Evolutionary conservation across 2,797 vertebrate genomes (phyloP), one percentile per base, ranked within the genome.

Genomic region (Helicolenus hilgendorfi): DNA sequence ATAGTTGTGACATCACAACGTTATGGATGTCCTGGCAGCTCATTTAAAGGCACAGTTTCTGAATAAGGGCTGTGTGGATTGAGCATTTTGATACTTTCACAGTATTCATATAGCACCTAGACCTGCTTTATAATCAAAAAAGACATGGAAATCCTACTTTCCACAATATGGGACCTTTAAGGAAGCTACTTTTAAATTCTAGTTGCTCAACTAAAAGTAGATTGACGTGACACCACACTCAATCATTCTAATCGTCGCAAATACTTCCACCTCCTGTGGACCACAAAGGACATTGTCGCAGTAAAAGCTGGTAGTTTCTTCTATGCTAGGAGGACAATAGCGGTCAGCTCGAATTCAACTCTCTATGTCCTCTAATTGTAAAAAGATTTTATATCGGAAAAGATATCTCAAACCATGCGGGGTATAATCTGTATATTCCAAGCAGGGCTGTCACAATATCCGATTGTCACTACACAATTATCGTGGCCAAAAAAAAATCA

Each of bases 131-230:
- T 49, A 49, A 20, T 20, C 5, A 49, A 49, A 49, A 49, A 49
- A 49, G 18, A 20, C 45, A 49, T 49, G 15, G 7, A 20, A 49
- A 49, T 20, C 18, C 20, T 18, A 49, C 45, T 49, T 49, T 49
- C 18, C 18, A 49, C 45, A 49, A 49, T 20, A 49, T 49, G 15
- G 45, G 45, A 49, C 45, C 45, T 49, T 49, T 49, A 13, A 33
- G 11, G 22, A 73, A 56, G 27, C 15, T 60, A n/a, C 26, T 65
- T 38, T 84, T 65, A 18, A 55, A 84, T 76, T 72, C 9, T 36
- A 24, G 80, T 38, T 80, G 72, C 26, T 33, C 58, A 60, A 41
- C 67, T 67, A 41, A 76, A 77, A 36, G 64, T 53, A 55, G 5
- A 27, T 11, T 56, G 33, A 76, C 31, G 2, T 18, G 8, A 74